Evolutionary conservation across 2,797 vertebrate genomes (phyloP), one percentile per base, ranked within the genome.

Genomic region (Leptodactylus fallax): DNA sequence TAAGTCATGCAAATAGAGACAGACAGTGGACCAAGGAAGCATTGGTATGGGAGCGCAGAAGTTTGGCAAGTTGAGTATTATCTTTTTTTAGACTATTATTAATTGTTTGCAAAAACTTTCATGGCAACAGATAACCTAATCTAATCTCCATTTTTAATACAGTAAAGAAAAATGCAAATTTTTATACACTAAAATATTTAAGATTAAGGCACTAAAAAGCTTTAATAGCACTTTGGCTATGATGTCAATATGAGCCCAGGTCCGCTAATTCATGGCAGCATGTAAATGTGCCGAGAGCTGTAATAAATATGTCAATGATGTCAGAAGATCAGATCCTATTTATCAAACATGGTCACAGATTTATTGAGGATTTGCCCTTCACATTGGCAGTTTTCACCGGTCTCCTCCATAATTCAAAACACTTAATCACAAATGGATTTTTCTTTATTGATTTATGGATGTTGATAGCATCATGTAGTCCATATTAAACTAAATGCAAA

Each of bases 261-360:
- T 36, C 55, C 7, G 25, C 25, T 79, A 60, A 36, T 79, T 36
- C 25, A 61, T 61, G 60, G 36, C 63, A 14, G 36, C 7, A 23
- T 49, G 60, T 81, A 63, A 65, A 63, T 65, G 45, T 76, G 58
- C 55, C n/a, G 51, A 58, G 27, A 74, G 56, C 36, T 12, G 78
- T 61, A 53, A 45, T 90, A 63, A 80, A 3, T 90, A 81, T 90
- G 87, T 1, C 0, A 0, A 69, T 23, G 58, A 45, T 88, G 84
- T 61, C 0, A 1, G 63, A 7, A 19, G 79, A 87, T 36, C 36
- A 0, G 5, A 23, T 89, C 36, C 69, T 83, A 56, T 56, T 90
- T 80, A 79, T 53, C 91, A 72, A 87, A 80, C 88, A 78, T 17
- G 27, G 6, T 0, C 88, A 85, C 23, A 77, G 71, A 83, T 85